Percentiles rank a stretch among this genome's conserved stretches.
These are phyloP conservation scores for Conus canariensis DNA, from an alignment of 2,888 invertebrate genomes.

Conservation along the genomic window DNA sequence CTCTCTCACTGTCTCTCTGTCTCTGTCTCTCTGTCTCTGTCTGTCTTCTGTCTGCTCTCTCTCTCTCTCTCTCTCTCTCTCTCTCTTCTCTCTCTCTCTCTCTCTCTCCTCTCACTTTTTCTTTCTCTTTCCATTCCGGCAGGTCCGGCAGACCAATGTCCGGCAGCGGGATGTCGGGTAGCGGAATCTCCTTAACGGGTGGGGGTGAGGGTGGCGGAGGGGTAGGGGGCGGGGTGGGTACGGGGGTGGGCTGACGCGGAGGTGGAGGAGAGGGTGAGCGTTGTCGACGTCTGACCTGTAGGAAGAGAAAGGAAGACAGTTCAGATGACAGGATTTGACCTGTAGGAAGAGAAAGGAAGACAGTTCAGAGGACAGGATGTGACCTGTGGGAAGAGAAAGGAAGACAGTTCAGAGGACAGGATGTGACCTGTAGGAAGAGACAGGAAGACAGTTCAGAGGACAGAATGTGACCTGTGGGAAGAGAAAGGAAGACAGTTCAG, in stretches of 20 bases:
- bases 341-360: too few species aligned
- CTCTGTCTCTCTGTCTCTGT: constrained; percentile 3
- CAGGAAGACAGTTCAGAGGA: too few species aligned
- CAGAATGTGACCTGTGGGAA: too few species aligned
- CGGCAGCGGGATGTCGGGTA: constrained; percentile 42
- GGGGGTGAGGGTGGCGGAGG: constrained; percentile 40
- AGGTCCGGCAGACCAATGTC: constrained; percentile 38
- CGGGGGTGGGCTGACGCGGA: constrained; percentile 15
- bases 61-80: constrained; percentile 16
- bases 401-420: too few species aligned
- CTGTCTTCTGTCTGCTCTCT: background rate
- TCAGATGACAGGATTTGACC: too few species aligned
- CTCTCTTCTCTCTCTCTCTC: background rate
- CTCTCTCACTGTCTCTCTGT: background rate
- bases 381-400: too few species aligned
- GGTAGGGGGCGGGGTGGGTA: constrained; percentile 32
- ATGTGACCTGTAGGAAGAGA: too few species aligned
- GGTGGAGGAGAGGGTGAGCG: constrained; percentile 24
- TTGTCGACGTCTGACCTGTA: constrained; percentile 3
- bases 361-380: too few species aligned
- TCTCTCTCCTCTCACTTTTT: background rate
- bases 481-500: too few species aligned
- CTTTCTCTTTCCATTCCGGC: constrained; percentile 24
- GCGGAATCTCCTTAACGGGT: constrained; percentile 20
- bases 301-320: too few species aligned